Conservation (phyloP, 2,113 vertebrate species). For the Oxygymnocypris stewartii region DNA sequence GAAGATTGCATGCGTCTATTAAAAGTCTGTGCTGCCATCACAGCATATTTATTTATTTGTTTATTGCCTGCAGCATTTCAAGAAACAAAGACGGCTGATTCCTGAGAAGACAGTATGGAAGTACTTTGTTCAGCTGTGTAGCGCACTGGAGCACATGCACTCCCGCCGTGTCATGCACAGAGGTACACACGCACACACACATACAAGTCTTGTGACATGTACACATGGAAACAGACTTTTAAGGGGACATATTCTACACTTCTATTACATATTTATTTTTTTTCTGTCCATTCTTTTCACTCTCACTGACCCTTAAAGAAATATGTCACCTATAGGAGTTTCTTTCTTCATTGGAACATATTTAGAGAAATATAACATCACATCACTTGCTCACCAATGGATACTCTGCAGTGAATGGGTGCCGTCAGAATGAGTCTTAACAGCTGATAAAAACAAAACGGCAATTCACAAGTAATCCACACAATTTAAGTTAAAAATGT, state of each 20-base stretch:
- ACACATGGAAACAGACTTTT: not conserved
- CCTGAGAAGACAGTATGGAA: conserved; percentile 98
- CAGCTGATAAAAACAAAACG: not conserved
- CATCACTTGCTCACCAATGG: not conserved
- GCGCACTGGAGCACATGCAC: conserved; percentile 97
- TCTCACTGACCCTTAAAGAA: not conserved
- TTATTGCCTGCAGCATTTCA: conserved; percentile 86
- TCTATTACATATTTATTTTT: not conserved
- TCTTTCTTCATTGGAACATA: not conserved
- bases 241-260: not conserved
- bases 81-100: conserved; percentile 95
- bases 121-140: conserved; percentile 98
- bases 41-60: conserved; percentile 30
- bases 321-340: not conserved
- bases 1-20: not conserved
- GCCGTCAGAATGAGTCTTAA: not conserved
- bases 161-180: conserved; percentile 97
- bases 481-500: not conserved
- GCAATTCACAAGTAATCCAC: not conserved
- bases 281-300: not conserved
- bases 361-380: not conserved
- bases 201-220: not conserved
- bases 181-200: conserved; percentile 75
- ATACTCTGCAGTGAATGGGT: no score
- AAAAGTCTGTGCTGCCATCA: not conserved